Percentiles rank a stretch among this genome's conserved stretches.
These are phyloP conservation scores for Philantomba maxwellii DNA, from an alignment of 2,113 vertebrate species.

Conservation along the genomic window DNA sequence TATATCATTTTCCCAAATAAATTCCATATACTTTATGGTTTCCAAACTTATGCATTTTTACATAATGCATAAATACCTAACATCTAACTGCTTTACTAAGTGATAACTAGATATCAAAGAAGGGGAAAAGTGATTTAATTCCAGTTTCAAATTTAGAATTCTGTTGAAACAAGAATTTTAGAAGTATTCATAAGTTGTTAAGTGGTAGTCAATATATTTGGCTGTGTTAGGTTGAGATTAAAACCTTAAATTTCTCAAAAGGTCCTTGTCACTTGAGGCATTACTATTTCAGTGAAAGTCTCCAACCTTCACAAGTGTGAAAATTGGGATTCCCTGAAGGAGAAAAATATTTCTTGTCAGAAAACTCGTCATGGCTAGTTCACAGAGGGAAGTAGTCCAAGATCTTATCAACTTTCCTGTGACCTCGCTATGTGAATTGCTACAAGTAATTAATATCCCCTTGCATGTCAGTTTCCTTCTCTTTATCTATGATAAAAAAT, in stretches of 20 bases:
- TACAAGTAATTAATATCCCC: background rate
- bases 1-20: background rate
- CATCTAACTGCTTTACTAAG: background rate
- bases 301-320: conserved; percentile 20
- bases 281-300: background rate
- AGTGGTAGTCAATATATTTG: background rate
- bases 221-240: background rate
- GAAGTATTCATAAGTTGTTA: background rate
- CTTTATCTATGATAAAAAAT: background rate
- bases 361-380: conserved; percentile 21
- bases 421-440: background rate
- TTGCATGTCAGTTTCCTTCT: background rate
- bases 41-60: background rate
- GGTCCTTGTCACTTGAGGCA: background rate
- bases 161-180: conserved; percentile 1
- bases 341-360: conserved; percentile 25
- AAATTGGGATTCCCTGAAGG: conserved; percentile 2
- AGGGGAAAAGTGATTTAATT: background rate
- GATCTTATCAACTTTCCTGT: background rate
- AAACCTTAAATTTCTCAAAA: conserved; percentile 4
- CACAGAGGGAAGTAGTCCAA: background rate
- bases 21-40: background rate
- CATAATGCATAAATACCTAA: background rate
- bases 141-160: conserved; percentile 4
- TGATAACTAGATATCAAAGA: background rate